Base-by-base conservation (phyloP, 2,113 vertebrate species). In the Oncorhynchus tshawytscha region DNA sequence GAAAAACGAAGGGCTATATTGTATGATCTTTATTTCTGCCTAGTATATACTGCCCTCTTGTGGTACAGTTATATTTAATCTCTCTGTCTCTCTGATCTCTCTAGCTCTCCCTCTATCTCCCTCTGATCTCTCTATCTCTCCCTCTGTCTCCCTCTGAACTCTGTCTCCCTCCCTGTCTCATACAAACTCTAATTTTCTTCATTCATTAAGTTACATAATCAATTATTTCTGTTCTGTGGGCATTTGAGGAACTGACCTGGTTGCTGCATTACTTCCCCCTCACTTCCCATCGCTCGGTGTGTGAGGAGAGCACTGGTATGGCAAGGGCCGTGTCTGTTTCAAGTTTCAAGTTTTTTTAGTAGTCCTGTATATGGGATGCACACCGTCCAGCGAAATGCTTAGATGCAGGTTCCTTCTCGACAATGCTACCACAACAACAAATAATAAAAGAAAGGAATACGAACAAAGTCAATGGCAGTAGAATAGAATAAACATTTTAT, bases 181-280 rank as follows among this genome's bases (percentile, higher is more conserved):
- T 12, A 66, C 3, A 0, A 25, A 62, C 59, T 62, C 16, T 57
- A 9, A 45, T 45, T 45, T 9, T 45, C 39, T 45, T 45, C 8
- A 45, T 49, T 54, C 4, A 64, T 66, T 49, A 29, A 16, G 73
- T 75, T 68, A 34, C 18, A 68, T 75, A n/a, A 68, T 75, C 73
- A 68, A 68, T 75, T 51, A 75, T 75, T n/a, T 75, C 48, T 29
- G 73, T 67, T 67, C 45, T 31, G 45, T 67, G 7, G 49, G 64
- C 39, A 22, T 74, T 62, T 67, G 31, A 67, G 29, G 49, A 67
- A 75, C 54, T 67, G 65, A 54, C 73, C 45, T n/a, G 12, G 25
- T 67, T 29, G 68, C 24, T 18, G 73, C 48, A 75, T 57, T 29
- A 68, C 73, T 68, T 20, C 65, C 24, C 39, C 24, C 15, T 75